These are phyloP conservation scores for Cryptotis parvus DNA, from an alignment of 2,113 vertebrate species.

Conservation along the genomic window DNA sequence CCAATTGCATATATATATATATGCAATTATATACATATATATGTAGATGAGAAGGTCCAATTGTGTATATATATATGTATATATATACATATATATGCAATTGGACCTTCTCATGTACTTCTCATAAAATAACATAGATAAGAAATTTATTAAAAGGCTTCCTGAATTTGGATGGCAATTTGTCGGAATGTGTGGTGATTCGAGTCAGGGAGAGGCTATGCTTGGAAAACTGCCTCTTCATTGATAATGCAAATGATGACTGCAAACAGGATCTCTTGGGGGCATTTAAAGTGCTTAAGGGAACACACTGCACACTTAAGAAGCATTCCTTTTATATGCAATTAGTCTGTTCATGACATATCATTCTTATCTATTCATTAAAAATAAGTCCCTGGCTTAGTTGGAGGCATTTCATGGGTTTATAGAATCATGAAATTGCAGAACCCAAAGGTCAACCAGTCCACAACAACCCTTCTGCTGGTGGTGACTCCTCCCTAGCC, in stretches of 20 bases:
- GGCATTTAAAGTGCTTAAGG: conserved; percentile 68
- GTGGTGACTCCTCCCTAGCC: background rate
- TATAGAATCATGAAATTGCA: conserved; percentile 41
- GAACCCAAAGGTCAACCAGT: conserved; percentile 63
- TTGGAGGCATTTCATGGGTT: conserved; percentile 59
- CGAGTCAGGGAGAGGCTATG: background rate
- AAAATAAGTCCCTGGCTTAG: conserved; percentile 77
- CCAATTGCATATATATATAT: no score
- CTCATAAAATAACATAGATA: conserved; percentile 51
- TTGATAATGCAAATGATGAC: conserved; percentile 74
- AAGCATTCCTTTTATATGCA: conserved; percentile 66
- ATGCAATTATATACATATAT: no score
- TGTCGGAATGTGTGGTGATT: conserved; percentile 52
- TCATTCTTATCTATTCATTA: conserved; percentile 80
- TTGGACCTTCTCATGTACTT: no score
- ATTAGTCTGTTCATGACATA: conserved; percentile 81
- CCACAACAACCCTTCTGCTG: background rate
- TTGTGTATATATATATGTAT: no score
- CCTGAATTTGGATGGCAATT: conserved; percentile 39
- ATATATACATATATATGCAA: no score
- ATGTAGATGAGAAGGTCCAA: no score
- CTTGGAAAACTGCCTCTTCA: conserved; percentile 57
- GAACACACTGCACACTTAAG: conserved; percentile 67
- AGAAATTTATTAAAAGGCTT: conserved; percentile 24
- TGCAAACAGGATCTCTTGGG: conserved; percentile 68